Percentiles rank a stretch among this genome's conserved stretches.
These are phyloP conservation scores for Enteromius mattozi DNA, from an alignment of 2,797 vertebrate species.

Conservation along the genomic window DNA sequence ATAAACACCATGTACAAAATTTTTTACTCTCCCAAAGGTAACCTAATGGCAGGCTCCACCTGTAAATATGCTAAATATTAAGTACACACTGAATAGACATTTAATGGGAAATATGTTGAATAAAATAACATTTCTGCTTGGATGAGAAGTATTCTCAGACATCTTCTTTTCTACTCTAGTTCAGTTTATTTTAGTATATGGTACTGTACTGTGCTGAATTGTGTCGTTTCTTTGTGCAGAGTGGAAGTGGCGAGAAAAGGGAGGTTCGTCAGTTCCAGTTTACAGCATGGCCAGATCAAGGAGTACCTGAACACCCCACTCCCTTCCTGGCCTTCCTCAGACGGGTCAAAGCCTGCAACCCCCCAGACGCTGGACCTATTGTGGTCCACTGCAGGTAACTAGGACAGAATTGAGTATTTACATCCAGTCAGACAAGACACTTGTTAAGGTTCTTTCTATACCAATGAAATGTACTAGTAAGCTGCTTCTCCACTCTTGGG, in stretches of 20 bases:
- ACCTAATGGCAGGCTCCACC: background rate
- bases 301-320: conserved; percentile 96
- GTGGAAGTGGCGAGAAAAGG: conserved; percentile 94
- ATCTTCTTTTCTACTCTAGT: background rate
- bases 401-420: background rate
- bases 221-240: conserved; percentile 73
- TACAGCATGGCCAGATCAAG: conserved; percentile 98
- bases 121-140: background rate
- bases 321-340: conserved; percentile 96
- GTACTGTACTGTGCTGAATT: background rate
- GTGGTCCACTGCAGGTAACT: conserved; percentile 95
- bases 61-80: no score
- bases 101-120: background rate
- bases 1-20: conserved; percentile 1
- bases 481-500: no score
- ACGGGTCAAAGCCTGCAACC: conserved; percentile 96
- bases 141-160: background rate
- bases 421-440: conserved; percentile 59
- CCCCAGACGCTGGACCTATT: conserved; percentile 95
- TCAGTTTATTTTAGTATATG: background rate
- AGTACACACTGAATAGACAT: background rate
- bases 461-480: background rate
- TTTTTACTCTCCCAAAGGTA: background rate
- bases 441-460: background rate
- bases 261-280: conserved; percentile 99